These are phyloP conservation scores for Lasioglossum lativentre DNA, from an alignment of 2,888 invertebrate genomes.

Conservation along the genomic window DNA sequence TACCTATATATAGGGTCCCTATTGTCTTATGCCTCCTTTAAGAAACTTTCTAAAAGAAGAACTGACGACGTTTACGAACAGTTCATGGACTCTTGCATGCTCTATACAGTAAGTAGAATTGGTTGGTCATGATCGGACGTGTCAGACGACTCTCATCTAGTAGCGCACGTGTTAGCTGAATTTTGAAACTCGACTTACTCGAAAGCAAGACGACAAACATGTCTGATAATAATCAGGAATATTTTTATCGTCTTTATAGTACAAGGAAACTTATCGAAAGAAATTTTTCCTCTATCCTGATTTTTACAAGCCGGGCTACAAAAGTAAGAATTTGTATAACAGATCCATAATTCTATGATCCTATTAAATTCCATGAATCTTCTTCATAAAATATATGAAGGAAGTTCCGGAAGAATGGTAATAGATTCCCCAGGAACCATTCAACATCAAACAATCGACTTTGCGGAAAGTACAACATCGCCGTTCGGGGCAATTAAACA, in stretches of 20 bases:
- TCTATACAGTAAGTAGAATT: too few species aligned
- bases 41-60: too few species aligned
- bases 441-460: background rate
- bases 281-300: background rate
- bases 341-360: background rate
- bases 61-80: too few species aligned
- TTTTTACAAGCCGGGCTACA: background rate
- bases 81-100: too few species aligned
- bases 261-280: background rate
- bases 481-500: background rate
- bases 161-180: too few species aligned
- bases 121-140: too few species aligned
- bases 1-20: too few species aligned
- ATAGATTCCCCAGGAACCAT: background rate
- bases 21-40: too few species aligned
- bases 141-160: too few species aligned
- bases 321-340: background rate
- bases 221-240: background rate
- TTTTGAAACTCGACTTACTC: too few species aligned
- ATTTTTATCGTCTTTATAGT: background rate
- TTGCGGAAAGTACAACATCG: background rate
- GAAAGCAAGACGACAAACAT: background rate
- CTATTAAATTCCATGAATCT: background rate
- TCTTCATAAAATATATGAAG: background rate
- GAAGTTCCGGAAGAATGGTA: background rate